Base-by-base conservation (phyloP, 92 coral and sea anemone species). In the Epizoanthus fatuus region DNA sequence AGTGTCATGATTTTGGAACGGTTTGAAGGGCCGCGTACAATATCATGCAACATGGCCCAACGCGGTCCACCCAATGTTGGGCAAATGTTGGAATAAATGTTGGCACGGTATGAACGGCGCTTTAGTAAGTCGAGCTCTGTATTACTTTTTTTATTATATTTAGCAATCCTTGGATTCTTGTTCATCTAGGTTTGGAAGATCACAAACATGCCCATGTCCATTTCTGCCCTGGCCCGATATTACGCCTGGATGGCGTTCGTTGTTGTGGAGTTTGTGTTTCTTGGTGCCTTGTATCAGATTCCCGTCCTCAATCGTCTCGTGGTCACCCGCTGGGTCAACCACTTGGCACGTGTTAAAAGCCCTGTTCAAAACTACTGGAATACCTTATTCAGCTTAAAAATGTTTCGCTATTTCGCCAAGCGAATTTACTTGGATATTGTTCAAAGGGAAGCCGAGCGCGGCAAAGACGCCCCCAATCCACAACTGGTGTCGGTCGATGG, bases 401-500 rank as follows among this genome's bases (percentile, higher is more conserved):
- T 64, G 69, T 64, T 25, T 12, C 69, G 69, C 40, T 64, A 64
- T 32, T 64, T 64, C 69, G 45, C 69, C 7, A 64, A 64, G 15
- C 69, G 69, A 32, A 64, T 64, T 40, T 64, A 64, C 69, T 25
- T 25, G 17, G 69, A 64, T 40, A 64, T 64, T 14, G 69, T 64
- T 64, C 42, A 64, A 32, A 64, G 69, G 69, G 69, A 64, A 40
- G 38, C 69, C 0, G 44, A 64, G 69, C n/a, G 15, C 20, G 69
- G 69, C 15, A 32, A 44, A 6, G 88, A 89, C 69, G 94, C 97
- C 20, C 98, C 96, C 75, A 94, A 95, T 83, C 96, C 95, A 11
- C 64, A 85, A 8, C 90, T 96, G 62, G 76, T 90, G 86, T 85
- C 98, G 4, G 74, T 87, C 25, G 98, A 96, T 87, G 98, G 96